Evolutionary conservation across 1,140 invertebrate species (phyloP).

Genomic region (Nephotettix cincticeps): DNA sequence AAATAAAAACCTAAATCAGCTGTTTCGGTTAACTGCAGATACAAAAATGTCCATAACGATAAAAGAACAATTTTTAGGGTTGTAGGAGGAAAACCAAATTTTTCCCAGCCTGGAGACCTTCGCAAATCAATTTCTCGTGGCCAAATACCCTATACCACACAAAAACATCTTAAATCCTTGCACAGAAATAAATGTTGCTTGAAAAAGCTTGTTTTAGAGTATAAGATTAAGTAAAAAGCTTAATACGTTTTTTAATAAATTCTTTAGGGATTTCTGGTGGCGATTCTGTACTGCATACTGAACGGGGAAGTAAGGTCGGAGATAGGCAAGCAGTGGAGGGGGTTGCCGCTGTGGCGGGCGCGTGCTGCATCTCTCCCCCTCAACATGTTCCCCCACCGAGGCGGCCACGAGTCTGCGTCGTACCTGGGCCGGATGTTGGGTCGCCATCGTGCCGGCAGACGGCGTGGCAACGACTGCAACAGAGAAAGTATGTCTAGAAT

Average conservation of each 20-base stretch:
- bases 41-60: no score
- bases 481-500: constrained; percentile 6
- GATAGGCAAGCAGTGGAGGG: constrained; percentile 41
- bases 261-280: constrained; percentile 64
- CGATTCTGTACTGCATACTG: constrained; percentile 65
- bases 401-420: neutral
- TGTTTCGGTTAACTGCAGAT: no score
- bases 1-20: no score
- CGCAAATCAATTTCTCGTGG: no score
- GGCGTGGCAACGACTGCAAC: neutral
- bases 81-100: no score
- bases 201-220: no score
- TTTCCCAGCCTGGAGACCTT: no score
- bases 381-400: neutral
- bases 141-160: no score
- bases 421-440: neutral
- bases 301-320: constrained; percentile 64
- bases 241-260: neutral
- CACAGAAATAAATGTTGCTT: no score
- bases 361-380: neutral
- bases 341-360: neutral
- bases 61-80: no score
- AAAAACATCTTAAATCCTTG: no score
- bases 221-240: no score
- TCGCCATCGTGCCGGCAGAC: neutral